These are phyloP conservation scores for Lasioglossum villosulum DNA, from an alignment of 2,888 invertebrate genomes.

Conservation along the genomic window DNA sequence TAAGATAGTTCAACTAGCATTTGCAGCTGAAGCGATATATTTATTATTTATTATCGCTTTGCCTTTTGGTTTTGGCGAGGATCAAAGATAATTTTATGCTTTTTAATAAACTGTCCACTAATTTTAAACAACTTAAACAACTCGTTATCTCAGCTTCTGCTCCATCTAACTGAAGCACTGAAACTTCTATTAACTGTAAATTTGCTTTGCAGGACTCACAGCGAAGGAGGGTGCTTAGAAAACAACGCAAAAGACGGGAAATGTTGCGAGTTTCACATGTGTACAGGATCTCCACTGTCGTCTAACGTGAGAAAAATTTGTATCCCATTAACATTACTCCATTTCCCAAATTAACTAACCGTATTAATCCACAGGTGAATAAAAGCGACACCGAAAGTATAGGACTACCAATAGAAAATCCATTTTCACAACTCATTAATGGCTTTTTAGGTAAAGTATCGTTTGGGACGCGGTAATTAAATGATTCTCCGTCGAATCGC, in stretches of 20 bases:
- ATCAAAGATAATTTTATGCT: not conserved
- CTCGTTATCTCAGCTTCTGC: too few relatives aligned
- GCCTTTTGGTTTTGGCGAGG: not conserved
- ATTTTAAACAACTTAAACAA: not conserved
- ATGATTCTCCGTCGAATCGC: not conserved
- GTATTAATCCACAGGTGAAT: conserved; percentile 36
- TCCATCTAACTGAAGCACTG: not conserved
- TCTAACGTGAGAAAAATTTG: conserved; percentile 46
- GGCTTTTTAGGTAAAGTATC: conserved; percentile 62
- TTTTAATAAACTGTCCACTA: not conserved
- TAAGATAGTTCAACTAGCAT: conserved; percentile 44
- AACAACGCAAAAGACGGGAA: conserved; percentile 59
- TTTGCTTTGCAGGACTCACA: conserved; percentile 49
- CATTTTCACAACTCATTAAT: conserved; percentile 57
- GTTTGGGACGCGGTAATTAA: not conserved
- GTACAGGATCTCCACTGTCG: conserved; percentile 46
- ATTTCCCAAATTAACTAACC: not conserved
- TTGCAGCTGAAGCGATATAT: not conserved
- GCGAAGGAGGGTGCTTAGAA: conserved; percentile 54
- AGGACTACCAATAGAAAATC: conserved; percentile 46
- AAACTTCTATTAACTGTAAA: not conserved
- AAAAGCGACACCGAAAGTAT: conserved; percentile 41
- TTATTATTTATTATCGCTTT: not conserved
- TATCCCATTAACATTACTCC: not conserved
- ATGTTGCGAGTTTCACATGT: conserved; percentile 65